phyloP scores from a whole-genome alignment of 92 coral and sea anemone genomes.

The Paragorgia papillata region DNA sequence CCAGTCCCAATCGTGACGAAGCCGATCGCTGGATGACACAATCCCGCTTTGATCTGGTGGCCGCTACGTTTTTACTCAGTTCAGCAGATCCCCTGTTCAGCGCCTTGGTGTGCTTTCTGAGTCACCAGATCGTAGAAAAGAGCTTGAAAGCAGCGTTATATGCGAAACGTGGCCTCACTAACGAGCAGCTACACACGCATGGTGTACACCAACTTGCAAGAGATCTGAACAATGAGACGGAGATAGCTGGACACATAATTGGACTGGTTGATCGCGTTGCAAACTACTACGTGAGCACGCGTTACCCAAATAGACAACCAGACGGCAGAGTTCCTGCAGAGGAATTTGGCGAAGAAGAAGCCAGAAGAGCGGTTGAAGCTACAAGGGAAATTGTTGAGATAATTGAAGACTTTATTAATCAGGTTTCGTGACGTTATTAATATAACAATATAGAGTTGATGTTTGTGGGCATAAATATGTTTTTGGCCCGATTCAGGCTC shows the following conservation, averaged over 20 bases:
- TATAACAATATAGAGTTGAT: too few relatives aligned
- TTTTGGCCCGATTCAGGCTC: too few relatives aligned
- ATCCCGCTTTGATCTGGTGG: slow-evolving; percentile 77
- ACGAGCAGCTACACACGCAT: slow-evolving; percentile 89
- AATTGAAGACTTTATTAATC: slow-evolving; percentile 66
- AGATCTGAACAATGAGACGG: slow-evolving; percentile 73
- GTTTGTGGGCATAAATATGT: too few relatives aligned
- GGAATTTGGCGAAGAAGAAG: slow-evolving; percentile 75
- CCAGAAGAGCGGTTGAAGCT: slow-evolving; percentile 74
- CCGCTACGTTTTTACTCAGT: slow-evolving; percentile 65
- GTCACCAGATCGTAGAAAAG: slow-evolving; percentile 93
- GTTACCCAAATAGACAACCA: slow-evolving; percentile 91
- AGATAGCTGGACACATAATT: slow-evolving; percentile 75
- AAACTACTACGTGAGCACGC: slow-evolving; percentile 85
- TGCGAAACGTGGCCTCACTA: slow-evolving; percentile 86
- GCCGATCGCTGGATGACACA: slow-evolving; percentile 96
- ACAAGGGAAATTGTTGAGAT: slow-evolving; percentile 64
- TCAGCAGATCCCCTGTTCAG: slow-evolving; percentile 61
- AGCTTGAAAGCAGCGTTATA: slow-evolving; percentile 83
- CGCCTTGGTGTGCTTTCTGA: slow-evolving; percentile 83
- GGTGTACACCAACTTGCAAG: slow-evolving; percentile 90
- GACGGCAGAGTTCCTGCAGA: slow-evolving; percentile 83
- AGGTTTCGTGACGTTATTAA: too few relatives aligned
- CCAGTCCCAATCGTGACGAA: slow-evolving; percentile 76
- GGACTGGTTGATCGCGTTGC: slow-evolving; percentile 77